Conservation (phyloP, 2,797 vertebrate species). For the Tangara arthus region DNA sequence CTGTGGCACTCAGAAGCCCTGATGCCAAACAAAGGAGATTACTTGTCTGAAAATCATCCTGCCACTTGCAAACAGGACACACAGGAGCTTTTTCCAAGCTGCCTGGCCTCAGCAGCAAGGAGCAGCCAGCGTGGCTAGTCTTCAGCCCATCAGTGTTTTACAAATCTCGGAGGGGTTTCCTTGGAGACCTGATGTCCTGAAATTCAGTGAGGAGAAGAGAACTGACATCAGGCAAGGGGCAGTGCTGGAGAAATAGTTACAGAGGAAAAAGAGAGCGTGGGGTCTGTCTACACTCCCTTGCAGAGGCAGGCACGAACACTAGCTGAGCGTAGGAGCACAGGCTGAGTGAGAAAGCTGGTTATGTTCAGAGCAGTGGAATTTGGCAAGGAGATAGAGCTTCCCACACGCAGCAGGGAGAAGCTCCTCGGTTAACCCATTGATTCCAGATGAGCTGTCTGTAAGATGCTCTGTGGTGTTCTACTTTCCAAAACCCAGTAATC, state of each 20-base stretch:
- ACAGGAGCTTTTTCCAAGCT: neutral
- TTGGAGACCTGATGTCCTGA: neutral
- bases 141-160: neutral
- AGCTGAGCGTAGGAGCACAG: slow-evolving; percentile 39
- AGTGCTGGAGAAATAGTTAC: neutral
- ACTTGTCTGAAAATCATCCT: neutral
- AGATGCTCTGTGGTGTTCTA: neutral
- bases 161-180: neutral
- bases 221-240: neutral
- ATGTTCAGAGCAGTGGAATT: slow-evolving; percentile 57
- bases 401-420: slow-evolving; percentile 33
- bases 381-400: slow-evolving; percentile 52
- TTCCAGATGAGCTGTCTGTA: neutral
- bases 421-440: slow-evolving; percentile 29
- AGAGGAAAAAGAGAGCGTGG: neutral
- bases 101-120: neutral
- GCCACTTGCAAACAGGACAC: neutral
- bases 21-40: neutral
- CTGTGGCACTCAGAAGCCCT: neutral
- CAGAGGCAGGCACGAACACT: slow-evolving; percentile 46
- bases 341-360: slow-evolving; percentile 58
- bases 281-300: slow-evolving; percentile 3
- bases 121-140: neutral
- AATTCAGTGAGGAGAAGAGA: neutral
- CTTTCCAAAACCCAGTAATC: neutral